Evolutionary conservation across 2,888 invertebrate species (phyloP).

Genomic region (Hemicrepidius hirtus): DNA sequence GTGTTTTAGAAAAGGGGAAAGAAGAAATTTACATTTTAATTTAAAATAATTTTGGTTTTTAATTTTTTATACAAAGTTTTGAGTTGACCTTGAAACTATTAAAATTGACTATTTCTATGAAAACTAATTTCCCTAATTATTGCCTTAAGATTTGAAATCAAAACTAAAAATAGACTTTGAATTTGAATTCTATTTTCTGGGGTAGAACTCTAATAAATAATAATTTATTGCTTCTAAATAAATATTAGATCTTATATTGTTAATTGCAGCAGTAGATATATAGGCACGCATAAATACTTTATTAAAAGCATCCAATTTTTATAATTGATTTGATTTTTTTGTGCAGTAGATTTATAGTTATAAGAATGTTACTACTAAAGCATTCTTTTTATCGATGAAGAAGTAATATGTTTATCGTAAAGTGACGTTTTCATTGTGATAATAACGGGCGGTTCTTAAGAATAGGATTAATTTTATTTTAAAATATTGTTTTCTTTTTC

Average conservation of each 20-base stretch:
- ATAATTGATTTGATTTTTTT: conserved; percentile 3
- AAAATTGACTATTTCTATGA: not conserved
- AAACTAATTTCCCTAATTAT: conserved; percentile 27
- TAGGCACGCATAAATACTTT: conserved; percentile 25
- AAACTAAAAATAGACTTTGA: conserved; percentile 24
- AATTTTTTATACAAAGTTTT: no score
- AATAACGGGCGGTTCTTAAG: conserved; percentile 29
- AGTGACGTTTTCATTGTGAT: conserved; percentile 48
- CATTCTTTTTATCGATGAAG: not conserved
- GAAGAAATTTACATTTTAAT: no score
- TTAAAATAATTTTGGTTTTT: no score
- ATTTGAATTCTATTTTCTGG: conserved; percentile 32
- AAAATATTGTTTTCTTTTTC: conserved; percentile 15
- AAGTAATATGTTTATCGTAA: conserved; percentile 28
- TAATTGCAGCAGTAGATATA: conserved; percentile 25
- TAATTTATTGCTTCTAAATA: conserved; percentile 30
- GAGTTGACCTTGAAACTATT: not conserved
- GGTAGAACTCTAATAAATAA: conserved; percentile 29
- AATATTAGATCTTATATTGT: conserved; percentile 27
- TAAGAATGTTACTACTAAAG: not conserved
- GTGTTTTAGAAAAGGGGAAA: not conserved
- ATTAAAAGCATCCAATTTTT: conserved; percentile 10
- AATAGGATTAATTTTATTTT: conserved; percentile 11
- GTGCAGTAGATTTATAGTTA: not conserved
- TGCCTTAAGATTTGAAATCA: conserved; percentile 39